Percentiles rank a stretch among this genome's conserved stretches.
phyloP scores from a whole-genome alignment of 2,888 invertebrate genomes.

The Xestobium rufovillosum region DNA sequence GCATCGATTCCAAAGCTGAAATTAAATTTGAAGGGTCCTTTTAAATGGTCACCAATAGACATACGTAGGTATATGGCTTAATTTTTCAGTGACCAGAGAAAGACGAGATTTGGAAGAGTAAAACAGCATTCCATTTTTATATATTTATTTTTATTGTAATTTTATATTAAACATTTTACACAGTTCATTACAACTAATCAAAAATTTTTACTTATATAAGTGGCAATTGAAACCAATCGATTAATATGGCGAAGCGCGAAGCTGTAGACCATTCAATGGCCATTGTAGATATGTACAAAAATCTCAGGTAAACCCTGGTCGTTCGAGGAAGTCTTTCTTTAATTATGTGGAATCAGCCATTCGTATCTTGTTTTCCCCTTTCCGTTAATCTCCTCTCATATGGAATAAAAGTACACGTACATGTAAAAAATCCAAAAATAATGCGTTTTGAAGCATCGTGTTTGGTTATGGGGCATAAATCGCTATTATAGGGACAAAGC shows the following conservation, averaged over 20 bases:
- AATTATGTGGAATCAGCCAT: conserved; percentile 29
- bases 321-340: conserved; percentile 35
- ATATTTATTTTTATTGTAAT: background rate
- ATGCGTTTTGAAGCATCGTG: conserved; percentile 32
- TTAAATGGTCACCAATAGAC: too few relatives aligned
- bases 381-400: conserved; percentile 24
- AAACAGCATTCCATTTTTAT: too few relatives aligned
- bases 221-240: too few relatives aligned
- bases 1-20: too few relatives aligned
- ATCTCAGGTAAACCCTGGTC: conserved; percentile 39
- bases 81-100: too few relatives aligned
- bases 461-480: conserved; percentile 9
- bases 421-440: conserved; percentile 23
- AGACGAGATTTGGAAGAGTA: too few relatives aligned
- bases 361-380: conserved; percentile 29
- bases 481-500: conserved; percentile 2
- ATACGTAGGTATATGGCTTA: too few relatives aligned
- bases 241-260: conserved; percentile 26
- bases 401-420: conserved; percentile 25
- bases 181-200: conserved; percentile 3
- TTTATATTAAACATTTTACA: background rate
- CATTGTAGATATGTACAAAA: conserved; percentile 43
- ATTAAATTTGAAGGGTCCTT: too few relatives aligned
- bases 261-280: conserved; percentile 28
- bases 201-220: background rate